phyloP scores from a whole-genome alignment of 2,113 vertebrate species.

The Catharus minimus region DNA sequence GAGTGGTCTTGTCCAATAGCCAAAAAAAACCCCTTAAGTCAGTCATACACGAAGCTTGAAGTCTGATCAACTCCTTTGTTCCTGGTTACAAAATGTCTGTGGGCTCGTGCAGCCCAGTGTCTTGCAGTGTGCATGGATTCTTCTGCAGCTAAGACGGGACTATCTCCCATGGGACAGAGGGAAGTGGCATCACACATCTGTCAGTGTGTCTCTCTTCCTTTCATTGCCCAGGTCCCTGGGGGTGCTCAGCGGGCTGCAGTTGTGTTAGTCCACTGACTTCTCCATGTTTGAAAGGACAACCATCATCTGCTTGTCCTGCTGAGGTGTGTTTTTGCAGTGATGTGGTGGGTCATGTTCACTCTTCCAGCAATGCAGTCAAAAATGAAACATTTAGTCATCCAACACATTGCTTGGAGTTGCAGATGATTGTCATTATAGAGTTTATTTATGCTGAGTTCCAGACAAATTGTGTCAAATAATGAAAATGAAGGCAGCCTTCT shows the following conservation, averaged over 20 bases:
- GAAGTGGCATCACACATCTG: not conserved
- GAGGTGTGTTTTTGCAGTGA: not conserved
- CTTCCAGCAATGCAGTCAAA: not conserved
- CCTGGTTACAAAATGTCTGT: not conserved
- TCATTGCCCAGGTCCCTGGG: not conserved
- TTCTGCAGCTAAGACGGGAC: not conserved
- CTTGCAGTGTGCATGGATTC: not conserved
- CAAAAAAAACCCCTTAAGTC: not conserved
- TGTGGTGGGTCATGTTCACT: not conserved
- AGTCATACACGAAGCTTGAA: not conserved
- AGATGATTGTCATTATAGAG: not conserved
- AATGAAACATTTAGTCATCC: not conserved
- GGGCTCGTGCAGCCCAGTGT: not conserved
- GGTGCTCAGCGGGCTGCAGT: not conserved
- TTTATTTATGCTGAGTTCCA: not conserved
- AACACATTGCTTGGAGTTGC: not conserved
- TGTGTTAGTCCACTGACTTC: not conserved
- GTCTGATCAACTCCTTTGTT: not conserved
- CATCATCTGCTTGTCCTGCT: not conserved
- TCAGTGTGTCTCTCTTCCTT: not conserved
- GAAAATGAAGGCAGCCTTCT: not conserved
- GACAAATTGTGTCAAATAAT: not conserved
- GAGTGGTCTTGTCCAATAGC: not conserved
- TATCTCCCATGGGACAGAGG: not conserved
- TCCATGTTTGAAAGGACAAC: not conserved